These are phyloP conservation scores for Notodonta dromedarius DNA, from an alignment of 2,888 invertebrate genomes.

Conservation along the genomic window DNA sequence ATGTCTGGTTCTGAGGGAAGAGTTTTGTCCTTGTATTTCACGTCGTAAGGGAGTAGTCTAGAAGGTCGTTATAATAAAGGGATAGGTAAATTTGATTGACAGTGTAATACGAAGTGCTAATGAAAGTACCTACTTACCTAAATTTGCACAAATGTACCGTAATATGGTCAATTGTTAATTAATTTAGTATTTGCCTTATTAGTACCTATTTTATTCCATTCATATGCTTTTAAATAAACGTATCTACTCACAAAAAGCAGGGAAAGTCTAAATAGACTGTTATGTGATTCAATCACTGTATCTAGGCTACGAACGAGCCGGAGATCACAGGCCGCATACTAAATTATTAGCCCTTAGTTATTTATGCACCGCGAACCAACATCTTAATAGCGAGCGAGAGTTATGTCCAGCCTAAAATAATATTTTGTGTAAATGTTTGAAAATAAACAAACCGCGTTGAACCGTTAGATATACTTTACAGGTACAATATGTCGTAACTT, in stretches of 20 bases:
- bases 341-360: slow-evolving; percentile 80
- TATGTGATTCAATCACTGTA: slow-evolving; percentile 75
- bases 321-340: slow-evolving; percentile 78
- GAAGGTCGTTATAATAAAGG: no score
- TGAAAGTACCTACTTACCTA: no score
- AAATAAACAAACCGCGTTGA: slow-evolving; percentile 74
- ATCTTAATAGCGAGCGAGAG: slow-evolving; percentile 78
- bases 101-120: neutral
- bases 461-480: slow-evolving; percentile 63
- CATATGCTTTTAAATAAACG: slow-evolving; percentile 37
- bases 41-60: no score
- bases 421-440: slow-evolving; percentile 82
- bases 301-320: slow-evolving; percentile 63
- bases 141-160: no score
- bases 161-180: no score
- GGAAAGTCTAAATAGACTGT: slow-evolving; percentile 67
- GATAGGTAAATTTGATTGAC: neutral
- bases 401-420: slow-evolving; percentile 83
- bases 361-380: slow-evolving; percentile 81
- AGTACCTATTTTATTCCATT: neutral
- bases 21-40: neutral
- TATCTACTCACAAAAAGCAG: slow-evolving; percentile 37
- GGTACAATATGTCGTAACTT: slow-evolving; percentile 69
- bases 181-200: neutral
- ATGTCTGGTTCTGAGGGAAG: neutral